Evolutionary conservation across 2,888 invertebrate genomes (phyloP).

Genomic region (Monoplex corrugatus): DNA sequence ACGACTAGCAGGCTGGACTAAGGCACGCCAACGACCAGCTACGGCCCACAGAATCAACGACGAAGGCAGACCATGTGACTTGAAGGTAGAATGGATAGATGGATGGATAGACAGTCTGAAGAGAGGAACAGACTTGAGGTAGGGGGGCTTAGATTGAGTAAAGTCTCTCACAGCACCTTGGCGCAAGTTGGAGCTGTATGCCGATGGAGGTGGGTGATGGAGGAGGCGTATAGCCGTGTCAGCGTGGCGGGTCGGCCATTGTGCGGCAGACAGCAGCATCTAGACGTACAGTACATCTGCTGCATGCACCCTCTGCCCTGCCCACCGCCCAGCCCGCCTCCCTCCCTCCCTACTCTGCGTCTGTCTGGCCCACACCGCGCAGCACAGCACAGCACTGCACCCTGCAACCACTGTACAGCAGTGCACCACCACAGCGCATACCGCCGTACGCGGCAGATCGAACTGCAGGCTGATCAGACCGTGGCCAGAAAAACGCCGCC

Average conservation of each 20-base stretch:
- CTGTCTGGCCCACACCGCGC: slow-evolving; percentile 27
- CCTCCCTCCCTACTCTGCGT: slow-evolving; percentile 32
- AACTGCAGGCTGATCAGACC: not conserved
- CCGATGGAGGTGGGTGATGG: not conserved
- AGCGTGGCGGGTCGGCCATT: not conserved
- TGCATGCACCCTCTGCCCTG: not conserved
- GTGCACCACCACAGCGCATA: not conserved
- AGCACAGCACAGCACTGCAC: slow-evolving; percentile 27
- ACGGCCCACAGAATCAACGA: not conserved
- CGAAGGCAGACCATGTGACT: not conserved
- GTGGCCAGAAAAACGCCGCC: no score
- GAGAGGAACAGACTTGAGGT: no score
- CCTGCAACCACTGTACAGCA: slow-evolving; percentile 8
- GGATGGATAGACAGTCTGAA: not conserved
- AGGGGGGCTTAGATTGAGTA: not conserved
- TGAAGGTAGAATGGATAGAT: not conserved
- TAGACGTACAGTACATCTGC: slow-evolving; percentile 5
- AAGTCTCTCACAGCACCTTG: not conserved
- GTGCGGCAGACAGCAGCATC: not conserved
- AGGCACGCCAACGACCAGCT: not conserved
- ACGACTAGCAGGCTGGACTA: no score
- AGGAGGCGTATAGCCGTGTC: not conserved
- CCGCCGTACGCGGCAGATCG: not conserved
- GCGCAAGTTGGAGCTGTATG: not conserved
- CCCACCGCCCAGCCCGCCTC: not conserved